phyloP scores from a whole-genome alignment of 2,113 vertebrate species.

The Limanda limanda region DNA sequence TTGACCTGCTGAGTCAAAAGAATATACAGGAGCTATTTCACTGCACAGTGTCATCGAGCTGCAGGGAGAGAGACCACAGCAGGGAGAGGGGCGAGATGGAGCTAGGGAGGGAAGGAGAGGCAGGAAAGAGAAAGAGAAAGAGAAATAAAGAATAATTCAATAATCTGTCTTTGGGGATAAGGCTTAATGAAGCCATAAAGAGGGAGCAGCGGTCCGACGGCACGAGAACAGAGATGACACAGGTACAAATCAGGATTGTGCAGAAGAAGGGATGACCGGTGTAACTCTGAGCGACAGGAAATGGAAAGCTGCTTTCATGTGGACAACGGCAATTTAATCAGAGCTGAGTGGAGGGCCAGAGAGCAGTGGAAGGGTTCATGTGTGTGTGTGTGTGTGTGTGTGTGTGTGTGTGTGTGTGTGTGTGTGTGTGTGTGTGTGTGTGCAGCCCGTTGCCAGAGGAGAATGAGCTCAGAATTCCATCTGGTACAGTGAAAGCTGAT shows the following conservation, averaged over 20 bases:
- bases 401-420: neutral
- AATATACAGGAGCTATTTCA: neutral
- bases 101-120: neutral
- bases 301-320: slow-evolving; percentile 40
- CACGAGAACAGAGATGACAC: neutral
- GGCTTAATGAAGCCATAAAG: slow-evolving; percentile 10
- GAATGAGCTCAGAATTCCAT: slow-evolving; percentile 51
- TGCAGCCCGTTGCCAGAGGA: slow-evolving; percentile 30
- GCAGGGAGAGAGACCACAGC: neutral
- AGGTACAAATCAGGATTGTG: neutral
- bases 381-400: neutral
- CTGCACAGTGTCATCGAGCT: neutral
- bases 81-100: neutral
- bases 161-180: neutral
- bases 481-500: slow-evolving; percentile 50
- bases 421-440: neutral
- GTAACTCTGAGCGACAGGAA: slow-evolving; percentile 31
- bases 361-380: slow-evolving; percentile 36
- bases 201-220: neutral
- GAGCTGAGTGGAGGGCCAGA: slow-evolving; percentile 32
- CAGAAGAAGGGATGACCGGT: slow-evolving; percentile 14
- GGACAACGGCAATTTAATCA: slow-evolving; percentile 50
- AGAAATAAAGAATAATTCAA: neutral
- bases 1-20: neutral
- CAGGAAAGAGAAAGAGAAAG: neutral